phyloP scores from a whole-genome alignment of 2,797 vertebrate species.

The Lacerta agilis region DNA sequence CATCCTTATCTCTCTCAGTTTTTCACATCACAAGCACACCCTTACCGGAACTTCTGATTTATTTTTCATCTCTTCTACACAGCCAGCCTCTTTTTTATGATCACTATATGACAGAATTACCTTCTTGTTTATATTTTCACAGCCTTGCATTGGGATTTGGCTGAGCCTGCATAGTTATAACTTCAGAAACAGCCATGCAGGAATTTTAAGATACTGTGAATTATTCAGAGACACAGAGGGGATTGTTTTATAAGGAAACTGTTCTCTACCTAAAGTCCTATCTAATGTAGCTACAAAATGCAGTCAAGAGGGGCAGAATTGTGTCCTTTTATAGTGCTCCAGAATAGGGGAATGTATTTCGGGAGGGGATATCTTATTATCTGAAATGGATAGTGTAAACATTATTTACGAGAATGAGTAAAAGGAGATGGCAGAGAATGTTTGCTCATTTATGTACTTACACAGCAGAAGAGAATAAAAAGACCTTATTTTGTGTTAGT shows the following conservation, averaged over 20 bases:
- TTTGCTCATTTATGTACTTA: constrained; percentile 2
- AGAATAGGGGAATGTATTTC: neutral
- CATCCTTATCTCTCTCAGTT: neutral
- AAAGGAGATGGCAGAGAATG: neutral
- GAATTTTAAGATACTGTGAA: constrained; percentile 17
- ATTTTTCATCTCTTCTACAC: constrained; percentile 8
- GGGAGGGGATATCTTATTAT: neutral
- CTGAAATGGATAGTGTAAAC: neutral
- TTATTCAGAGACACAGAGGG: constrained; percentile 12
- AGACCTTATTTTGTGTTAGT: neutral
- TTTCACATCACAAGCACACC: neutral
- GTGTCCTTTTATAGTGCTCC: neutral
- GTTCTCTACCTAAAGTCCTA: neutral
- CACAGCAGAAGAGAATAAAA: neutral
- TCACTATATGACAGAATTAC: constrained; percentile 15
- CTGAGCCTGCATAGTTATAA: constrained; percentile 6
- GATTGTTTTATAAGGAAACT: neutral
- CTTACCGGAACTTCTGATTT: constrained; percentile 1
- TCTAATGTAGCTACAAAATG: neutral
- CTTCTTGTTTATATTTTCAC: constrained; percentile 14
- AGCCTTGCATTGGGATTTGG: neutral
- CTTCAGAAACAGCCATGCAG: neutral
- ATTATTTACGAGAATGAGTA: constrained; percentile 18
- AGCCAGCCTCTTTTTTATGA: constrained; percentile 4
- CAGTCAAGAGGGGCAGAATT: neutral